A percentile compares a stretch with the other conserved stretches of the same genome.
These are phyloP conservation scores for Pygocentrus nattereri DNA, from an alignment of 2,797 vertebrate genomes.

Conservation along the genomic window DNA sequence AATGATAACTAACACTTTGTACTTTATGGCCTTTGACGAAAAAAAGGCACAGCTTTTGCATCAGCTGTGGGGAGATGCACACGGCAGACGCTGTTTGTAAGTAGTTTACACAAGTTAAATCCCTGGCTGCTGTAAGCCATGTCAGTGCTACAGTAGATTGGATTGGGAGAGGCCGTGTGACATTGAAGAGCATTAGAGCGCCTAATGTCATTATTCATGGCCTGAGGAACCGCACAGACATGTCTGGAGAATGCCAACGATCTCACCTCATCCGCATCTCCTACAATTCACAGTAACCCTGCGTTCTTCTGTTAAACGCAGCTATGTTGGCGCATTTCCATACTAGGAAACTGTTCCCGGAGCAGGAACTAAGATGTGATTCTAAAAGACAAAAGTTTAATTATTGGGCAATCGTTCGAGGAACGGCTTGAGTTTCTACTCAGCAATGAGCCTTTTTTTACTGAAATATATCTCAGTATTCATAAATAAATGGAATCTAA, in stretches of 20 bases:
- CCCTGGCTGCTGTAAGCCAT: not conserved
- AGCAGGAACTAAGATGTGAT: no score
- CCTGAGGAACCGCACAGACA: conserved; percentile 10
- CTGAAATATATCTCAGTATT: no score
- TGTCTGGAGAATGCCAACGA: not conserved
- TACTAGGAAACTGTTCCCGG: not conserved
- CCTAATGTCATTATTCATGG: conserved; percentile 19
- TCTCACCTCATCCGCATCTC: not conserved
- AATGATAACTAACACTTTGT: not conserved
- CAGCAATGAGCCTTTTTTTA: no score
- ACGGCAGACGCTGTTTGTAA: conserved; percentile 42
- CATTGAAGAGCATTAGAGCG: conserved; percentile 8
- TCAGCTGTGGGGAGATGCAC: not conserved
- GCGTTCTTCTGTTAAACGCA: not conserved
- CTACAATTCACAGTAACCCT: not conserved
- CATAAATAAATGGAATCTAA: no score
- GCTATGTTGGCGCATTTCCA: not conserved
- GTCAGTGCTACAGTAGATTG: conserved; percentile 6
- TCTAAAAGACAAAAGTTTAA: no score
- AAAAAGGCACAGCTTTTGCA: not conserved
- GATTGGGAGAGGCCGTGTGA: conserved; percentile 1
- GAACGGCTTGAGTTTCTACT: no score
- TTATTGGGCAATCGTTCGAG: no score
- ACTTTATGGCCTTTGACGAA: not conserved
- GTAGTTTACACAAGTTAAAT: conserved; percentile 54